Conservation (phyloP, 2,113 vertebrate genomes). For the Lampris megalopsis region DNA sequence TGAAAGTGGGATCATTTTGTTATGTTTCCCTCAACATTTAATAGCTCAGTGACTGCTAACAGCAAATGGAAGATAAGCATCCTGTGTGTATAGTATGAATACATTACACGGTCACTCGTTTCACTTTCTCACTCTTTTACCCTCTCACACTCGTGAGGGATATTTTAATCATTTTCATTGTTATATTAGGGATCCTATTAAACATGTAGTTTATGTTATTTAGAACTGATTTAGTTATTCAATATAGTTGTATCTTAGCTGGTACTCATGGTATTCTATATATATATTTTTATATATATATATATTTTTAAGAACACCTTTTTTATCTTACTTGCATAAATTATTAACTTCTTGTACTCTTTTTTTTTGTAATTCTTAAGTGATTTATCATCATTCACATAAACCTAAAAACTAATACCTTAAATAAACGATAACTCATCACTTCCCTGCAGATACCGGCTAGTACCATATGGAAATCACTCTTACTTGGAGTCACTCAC, state of each 20-base stretch:
- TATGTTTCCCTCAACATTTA: not conserved
- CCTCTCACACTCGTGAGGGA: no score
- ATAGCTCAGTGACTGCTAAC: not conserved
- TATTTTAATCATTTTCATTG: not conserved
- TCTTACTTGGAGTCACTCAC: constrained; percentile 96
- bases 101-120: no score
- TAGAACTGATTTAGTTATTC: not conserved
- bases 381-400: not conserved
- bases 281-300: no score
- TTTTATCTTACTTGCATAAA: not conserved
- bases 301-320: no score
- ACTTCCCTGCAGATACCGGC: constrained; percentile 87
- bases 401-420: not conserved
- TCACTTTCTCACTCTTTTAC: no score
- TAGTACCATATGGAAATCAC: constrained; percentile 97
- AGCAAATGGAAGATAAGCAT: not conserved
- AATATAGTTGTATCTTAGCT: not conserved
- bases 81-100: not conserved
- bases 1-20: not conserved
- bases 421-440: not conserved
- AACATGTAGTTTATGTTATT: not conserved
- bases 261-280: no score
- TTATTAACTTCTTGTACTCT: not conserved
- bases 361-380: not conserved
- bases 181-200: not conserved